These are phyloP conservation scores for Fragum whitleyi DNA, from an alignment of 2,888 invertebrate species.

Conservation along the genomic window DNA sequence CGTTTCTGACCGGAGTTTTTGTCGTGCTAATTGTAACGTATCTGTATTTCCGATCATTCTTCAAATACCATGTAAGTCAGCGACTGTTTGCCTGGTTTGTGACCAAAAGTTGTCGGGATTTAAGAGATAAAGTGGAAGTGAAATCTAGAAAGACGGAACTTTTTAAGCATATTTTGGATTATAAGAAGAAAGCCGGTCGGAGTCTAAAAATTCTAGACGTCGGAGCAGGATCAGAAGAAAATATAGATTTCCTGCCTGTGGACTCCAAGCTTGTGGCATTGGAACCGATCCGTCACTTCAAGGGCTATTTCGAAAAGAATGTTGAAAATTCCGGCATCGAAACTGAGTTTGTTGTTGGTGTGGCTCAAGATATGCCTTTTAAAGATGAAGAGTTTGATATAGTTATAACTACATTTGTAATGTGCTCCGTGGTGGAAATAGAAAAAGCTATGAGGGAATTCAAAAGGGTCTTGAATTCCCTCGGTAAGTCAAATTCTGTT, in stretches of 20 bases:
- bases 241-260: constrained; percentile 76
- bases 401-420: constrained; percentile 78
- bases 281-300: constrained; percentile 78
- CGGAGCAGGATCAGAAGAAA: constrained; percentile 79
- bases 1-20: no score
- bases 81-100: no score
- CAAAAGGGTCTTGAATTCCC: constrained; percentile 79
- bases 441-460: constrained; percentile 74
- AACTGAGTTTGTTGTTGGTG: constrained; percentile 69
- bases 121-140: background rate
- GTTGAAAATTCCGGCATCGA: constrained; percentile 61
- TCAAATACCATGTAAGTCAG: no score
- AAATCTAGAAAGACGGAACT: constrained; percentile 40
- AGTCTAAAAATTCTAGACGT: constrained; percentile 76
- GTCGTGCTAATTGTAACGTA: no score
- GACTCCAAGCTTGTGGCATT: constrained; percentile 73
- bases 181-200: constrained; percentile 19
- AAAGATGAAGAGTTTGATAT: constrained; percentile 76
- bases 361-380: constrained; percentile 78
- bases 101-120: no score
- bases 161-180: constrained; percentile 45
- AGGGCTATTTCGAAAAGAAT: constrained; percentile 70
- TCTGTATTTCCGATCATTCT: no score
- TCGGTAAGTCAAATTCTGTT: no score
- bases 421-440: constrained; percentile 76